Evolutionary conservation across 1,140 invertebrate species (phyloP), one percentile per base, ranked within the genome.

Genomic region (Ganaspis sp.): DNA sequence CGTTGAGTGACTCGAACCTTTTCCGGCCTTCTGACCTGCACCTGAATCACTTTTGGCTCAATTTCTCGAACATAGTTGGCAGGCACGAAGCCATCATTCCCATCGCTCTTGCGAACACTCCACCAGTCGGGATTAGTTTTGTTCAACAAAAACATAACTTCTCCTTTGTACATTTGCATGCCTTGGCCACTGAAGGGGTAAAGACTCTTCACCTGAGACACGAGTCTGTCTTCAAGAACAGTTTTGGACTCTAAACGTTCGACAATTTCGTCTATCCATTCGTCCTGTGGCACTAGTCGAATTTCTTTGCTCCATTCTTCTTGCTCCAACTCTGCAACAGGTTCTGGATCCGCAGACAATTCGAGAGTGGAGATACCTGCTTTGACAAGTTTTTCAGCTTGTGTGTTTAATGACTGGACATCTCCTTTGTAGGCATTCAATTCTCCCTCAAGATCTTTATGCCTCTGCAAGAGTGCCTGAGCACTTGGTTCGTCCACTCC

Each of bases 71-170:
- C 97, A 90, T 99, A 99, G 90, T 99, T 99, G 0, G 98, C 98
- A 0, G 99, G 99, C 1, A 99, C 98, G 91, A 99, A 99, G 11
- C 98, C 98, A 86, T 99, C 98, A 0, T 94, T 94, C 0, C 98
- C 96, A 86, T 97, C 97, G 0, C 94, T 93, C 92, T 98, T 99
- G 12, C 98, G 92, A 4, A 99, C 96, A 83, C 96, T 97, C 99
- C 99, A 99, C 98, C 99, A 99, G 89, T 99, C 99, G 0, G 95
- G 94, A 90, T 99, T 99, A 0, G 97, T 99, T 91, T 98, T 98
- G 84, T 96, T 97, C 64, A 99, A 92, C 1, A 99, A 92, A 84
- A 98, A 95, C 96, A 99, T 97, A 3, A 95, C 89, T 92, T 95
- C 89, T 74, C 97, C 97, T 91, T 99, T 99, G 4, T 92, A 92